Evolutionary conservation across 2,113 vertebrate species (phyloP).

Genomic region (Uria aalge): DNA sequence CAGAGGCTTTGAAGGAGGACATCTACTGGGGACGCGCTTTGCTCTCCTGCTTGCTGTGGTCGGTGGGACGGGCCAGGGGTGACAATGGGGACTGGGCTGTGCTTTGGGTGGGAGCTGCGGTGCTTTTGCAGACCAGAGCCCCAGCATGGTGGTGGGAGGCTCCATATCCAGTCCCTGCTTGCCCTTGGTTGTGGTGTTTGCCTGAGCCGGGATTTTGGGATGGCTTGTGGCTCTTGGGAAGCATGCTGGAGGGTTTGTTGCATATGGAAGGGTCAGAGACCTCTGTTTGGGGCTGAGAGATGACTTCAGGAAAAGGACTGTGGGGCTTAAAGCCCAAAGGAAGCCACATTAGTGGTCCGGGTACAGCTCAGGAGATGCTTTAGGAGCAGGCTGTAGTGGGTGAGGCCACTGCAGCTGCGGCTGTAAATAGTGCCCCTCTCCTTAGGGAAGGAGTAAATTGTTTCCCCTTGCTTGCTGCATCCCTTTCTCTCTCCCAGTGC

Average conservation of each 20-base stretch:
- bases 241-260: rapidly evolving
- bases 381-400: neutral
- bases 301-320: neutral
- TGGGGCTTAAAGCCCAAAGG: neutral
- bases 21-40: rapidly evolving
- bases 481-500: neutral
- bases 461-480: slow-evolving; percentile 42
- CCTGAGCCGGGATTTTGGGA: rapidly evolving
- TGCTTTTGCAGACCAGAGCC: neutral
- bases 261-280: neutral
- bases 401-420: neutral
- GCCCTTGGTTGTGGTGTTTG: neutral
- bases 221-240: neutral
- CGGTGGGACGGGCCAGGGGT: rapidly evolving
- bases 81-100: rapidly evolving
- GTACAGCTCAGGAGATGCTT: neutral
- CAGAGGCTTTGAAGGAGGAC: neutral
- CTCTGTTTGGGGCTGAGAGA: neutral
- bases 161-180: neutral
- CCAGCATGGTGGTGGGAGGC: neutral
- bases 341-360: neutral
- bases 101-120: neutral
- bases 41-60: neutral
- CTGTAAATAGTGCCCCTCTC: slow-evolving; percentile 23
- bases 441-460: neutral